Base-by-base conservation (phyloP, 1,140 invertebrate genomes). In the Heliconius eleuchia region DNA sequence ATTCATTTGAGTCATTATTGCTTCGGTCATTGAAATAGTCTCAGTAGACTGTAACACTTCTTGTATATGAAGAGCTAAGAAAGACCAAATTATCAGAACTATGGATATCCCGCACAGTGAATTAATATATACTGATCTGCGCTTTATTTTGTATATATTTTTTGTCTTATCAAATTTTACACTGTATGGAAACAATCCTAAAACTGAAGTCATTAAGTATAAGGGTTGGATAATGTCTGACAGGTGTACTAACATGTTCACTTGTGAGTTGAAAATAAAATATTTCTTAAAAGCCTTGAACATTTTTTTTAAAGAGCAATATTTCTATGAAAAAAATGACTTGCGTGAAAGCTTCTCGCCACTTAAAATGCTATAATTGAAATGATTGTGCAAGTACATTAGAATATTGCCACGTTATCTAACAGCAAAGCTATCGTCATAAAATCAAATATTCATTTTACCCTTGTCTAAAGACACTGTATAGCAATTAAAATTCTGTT, bases 151-250 rank as follows among this genome's bases (percentile, higher is more conserved):
- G 75, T 86, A 86, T 46, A 71, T 77, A n/a, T 85, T 71, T 76
- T 85, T 87, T 13, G 74, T 80, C 19, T 86, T 86, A 6, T 80
- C 30, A 79, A 86, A 91, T 71, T 85, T 87, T 9, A 92, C 50
- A 66, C 84, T 89, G 60, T 88, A 89, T 1, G 91, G 89, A 72
- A 91, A 87, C 23, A 93, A 76, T 13, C 90, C 92, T 18, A 89
- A 71, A 3, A 90, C 34, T 8, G 87, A 85, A 9, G 87, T 73
- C 1, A 88, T 19, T 19, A 87, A 55, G 57, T 90, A 91, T 4
- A 92, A 57, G 11, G 91, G 89, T 72, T 84, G 88, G n/a, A 92
- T 87, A 39, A 88, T 84, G 34, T 86, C 79, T 55, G 84, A 37
- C 30, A 81, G 78, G 4, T 57, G n/a, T 37, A 72, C n/a, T 5